Base-by-base conservation (phyloP, 2,797 vertebrate genomes). In the Cuniculus paca region DNA sequence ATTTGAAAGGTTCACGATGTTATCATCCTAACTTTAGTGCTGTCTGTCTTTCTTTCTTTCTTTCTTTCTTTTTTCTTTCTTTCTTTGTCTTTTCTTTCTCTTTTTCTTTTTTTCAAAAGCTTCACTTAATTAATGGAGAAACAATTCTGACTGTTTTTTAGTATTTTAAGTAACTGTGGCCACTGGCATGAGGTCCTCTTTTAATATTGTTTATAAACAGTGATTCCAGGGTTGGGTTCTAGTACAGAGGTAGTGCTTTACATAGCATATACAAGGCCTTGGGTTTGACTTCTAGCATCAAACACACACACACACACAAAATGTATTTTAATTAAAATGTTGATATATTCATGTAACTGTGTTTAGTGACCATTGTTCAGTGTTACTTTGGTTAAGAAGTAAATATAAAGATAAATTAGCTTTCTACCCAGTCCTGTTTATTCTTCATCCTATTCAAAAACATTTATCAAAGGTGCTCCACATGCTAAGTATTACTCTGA, bases 51-150 rank as follows among this genome's bases (percentile, higher is more conserved):
- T 74, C 24, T 48, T 12, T 28, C 11, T 42, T 10, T 70, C 70
- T 75, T 75, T 39, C 70, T 75, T 6, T 75, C 5, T 45, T 11
- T 78, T 45, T 11, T 78, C 31, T 22, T 22, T 34, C 31, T 22
- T 5, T 36, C 34, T 68, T 14, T n/a, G 6, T 68, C 65, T n/a
- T n/a, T n/a, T n/a, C n/a, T n/a, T n/a, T n/a, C n/a, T n/a, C n/a
- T n/a, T n/a, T 63, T 34, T 34, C 31, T 34, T 77, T 82, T 34
- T 74, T 90, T 26, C 6, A 3, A 52, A 87, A 82, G 24, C 36
- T 81, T 39, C 68, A 56, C 1, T 91, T 96, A 81, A 3, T 91
- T 88, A 95, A 95, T 95, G 26, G 52, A 94, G 42, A 22, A 88
- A 58, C 4, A 93, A 50, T 60, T 95, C 26, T 45, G 36, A 52